phyloP scores from a whole-genome alignment of 1,140 invertebrate species.

The Delia radicum region DNA sequence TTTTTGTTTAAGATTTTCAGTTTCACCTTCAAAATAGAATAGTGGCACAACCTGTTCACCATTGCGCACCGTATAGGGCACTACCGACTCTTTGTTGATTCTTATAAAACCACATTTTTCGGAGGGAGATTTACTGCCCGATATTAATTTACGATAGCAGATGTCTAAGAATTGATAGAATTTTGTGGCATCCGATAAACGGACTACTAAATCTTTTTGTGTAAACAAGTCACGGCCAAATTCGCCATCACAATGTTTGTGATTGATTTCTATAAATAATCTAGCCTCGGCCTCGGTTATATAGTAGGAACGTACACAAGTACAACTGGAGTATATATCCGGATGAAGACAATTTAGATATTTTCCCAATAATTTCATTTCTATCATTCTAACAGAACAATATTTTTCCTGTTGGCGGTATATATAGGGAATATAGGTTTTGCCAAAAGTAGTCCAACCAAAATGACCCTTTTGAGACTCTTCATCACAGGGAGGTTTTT shows the following conservation, averaged over 20 bases:
- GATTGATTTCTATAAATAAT: conserved; percentile 90
- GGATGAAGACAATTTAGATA: conserved; percentile 79
- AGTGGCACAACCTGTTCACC: conserved; percentile 85
- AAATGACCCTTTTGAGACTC: conserved; percentile 82
- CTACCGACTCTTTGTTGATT: conserved; percentile 91
- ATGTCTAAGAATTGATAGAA: conserved; percentile 89
- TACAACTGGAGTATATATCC: conserved; percentile 80
- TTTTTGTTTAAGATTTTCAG: conserved; percentile 82
- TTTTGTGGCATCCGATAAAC: conserved; percentile 80
- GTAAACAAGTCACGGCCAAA: conserved; percentile 90
- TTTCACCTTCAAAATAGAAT: conserved; percentile 93
- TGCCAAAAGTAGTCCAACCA: conserved; percentile 85
- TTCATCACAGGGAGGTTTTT: conserved; percentile 65
- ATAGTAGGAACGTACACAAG: conserved; percentile 89
- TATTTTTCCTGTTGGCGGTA: conserved; percentile 81
- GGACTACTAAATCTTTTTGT: conserved; percentile 84
- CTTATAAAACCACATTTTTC: conserved; percentile 91
- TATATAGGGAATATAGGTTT: conserved; percentile 85
- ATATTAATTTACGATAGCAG: conserved; percentile 79
- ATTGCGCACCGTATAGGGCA: conserved; percentile 86
- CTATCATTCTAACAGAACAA: conserved; percentile 88
- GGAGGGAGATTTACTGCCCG: conserved; percentile 65
- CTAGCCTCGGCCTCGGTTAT: conserved; percentile 88
- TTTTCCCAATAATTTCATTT: conserved; percentile 82
- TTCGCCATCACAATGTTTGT: conserved; percentile 85